Conservation (phyloP, 2,797 vertebrate species). For the Alcedo atthis region DNA sequence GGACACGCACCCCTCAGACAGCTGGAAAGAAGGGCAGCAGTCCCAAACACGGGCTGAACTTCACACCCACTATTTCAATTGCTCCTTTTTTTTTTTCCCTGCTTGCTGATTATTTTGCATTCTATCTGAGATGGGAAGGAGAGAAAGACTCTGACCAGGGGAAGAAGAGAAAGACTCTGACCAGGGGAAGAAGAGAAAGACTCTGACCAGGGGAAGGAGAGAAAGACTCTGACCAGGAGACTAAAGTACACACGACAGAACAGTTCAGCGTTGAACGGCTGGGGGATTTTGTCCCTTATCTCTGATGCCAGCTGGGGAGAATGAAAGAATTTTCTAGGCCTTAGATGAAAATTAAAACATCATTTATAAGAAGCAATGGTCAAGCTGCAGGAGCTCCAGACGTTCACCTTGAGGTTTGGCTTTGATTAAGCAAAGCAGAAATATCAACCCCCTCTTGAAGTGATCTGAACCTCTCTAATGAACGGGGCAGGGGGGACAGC, state of each 20-base stretch:
- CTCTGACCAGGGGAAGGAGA: no score
- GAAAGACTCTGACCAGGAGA: neutral
- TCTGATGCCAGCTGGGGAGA: slow-evolving; percentile 36
- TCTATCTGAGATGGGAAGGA: neutral
- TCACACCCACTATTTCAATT: neutral
- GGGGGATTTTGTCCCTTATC: slow-evolving; percentile 20
- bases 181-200: no score
- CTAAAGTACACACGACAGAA: slow-evolving; percentile 12
- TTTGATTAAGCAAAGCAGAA: neutral
- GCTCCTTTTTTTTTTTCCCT: neutral
- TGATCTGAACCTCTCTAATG: neutral
- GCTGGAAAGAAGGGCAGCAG: neutral
- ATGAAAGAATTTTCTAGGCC: neutral
- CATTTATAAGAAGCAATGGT: neutral
- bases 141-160: no score
- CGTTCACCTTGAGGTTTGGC: neutral
- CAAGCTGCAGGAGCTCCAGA: neutral
- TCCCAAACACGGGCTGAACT: neutral
- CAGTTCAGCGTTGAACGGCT: neutral
- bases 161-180: no score
- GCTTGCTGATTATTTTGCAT: neutral
- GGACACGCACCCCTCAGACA: neutral
- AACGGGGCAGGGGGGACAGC: neutral
- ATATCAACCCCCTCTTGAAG: neutral
- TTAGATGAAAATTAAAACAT: slow-evolving; percentile 11